Evolutionary conservation across 35 echinoderm and acorn worm genomes (phyloP), one percentile per base, ranked within the genome.

Genomic region (Stichopus chloronotus): DNA sequence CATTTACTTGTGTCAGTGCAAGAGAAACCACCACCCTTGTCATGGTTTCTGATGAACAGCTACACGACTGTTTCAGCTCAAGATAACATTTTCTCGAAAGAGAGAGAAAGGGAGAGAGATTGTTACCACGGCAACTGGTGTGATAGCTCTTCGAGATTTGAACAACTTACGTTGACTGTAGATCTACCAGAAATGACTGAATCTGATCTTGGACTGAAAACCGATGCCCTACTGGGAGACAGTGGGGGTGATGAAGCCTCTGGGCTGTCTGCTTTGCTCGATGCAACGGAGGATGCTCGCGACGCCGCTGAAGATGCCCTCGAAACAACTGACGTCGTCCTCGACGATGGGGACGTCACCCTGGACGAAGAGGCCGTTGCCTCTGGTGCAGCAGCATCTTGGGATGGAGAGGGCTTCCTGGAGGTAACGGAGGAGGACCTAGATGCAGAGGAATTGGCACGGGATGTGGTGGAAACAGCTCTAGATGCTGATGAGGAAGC

Each of bases 151-250:
- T 19, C 19, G 9, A 65, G 11, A 14, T 19, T 65, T 65, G 61
- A 11, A 5, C 76, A 58, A 88, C 86, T 88, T 88, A 88, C 86
- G 58, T 17, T 57, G 24, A 25, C 86, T 22, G 86, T 55, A 5
- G 80, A 24, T 19, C 86, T 13, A 69, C 86, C 61, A 6, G 86
- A 88, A 52, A 88, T 69, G 25, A 25, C 86, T 1, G 86, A 88
- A 13, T 88, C 86, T 88, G 86, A 88, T 61, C 86, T 63, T n/a
- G 86, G 86, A 88, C 86, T 88, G 57, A 88, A 88, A 2, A 20
- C 57, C 20, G 57, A 63, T 55, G 86, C 86, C 17, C 61, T 56
- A 55, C 80, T 83, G 25, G 80, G 80, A 56, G 80, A 83, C n/a
- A 43, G 10, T 7, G 80, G 80, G 80, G 80, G 80, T 13, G 80